Base-by-base conservation (phyloP, 1,140 invertebrate species). In the Formica exsecta region DNA sequence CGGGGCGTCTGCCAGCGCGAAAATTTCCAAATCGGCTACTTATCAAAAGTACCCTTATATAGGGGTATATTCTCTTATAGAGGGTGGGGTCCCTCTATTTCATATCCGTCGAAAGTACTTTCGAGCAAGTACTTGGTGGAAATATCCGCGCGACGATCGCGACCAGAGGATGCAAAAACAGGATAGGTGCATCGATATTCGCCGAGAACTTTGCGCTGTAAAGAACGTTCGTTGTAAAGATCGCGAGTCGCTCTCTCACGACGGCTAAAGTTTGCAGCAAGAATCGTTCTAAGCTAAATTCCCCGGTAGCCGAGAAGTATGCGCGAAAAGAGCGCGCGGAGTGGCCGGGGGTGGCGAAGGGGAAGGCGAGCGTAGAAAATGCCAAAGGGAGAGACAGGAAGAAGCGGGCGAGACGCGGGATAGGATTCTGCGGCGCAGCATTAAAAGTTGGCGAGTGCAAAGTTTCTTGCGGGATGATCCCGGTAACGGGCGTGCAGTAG, bases 401-500 rank as follows among this genome's bases (percentile, higher is more conserved):
- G 79, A 62, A 61, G 54, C 68, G 44, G 25, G 48, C 44, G 66
- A 36, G 22, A 57, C 48, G 64, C 41, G 6, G 81, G 65, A 91
- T 91, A 90, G 92, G 88, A 93, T 94, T 93, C 92, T 92, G 92
- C 83, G 90, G 91, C 90, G 90, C 80, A 83, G 93, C 93, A 93
- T 95, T 94, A 94, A 94, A 94, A 95, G 92, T 94, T 95, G 91
- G 92, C 93, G 92, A 95, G 94, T 94, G 93, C 93, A 94, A 94
- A 94, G 94, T 94, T 95, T 94, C 94, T 90, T 91, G 88, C 83
- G 90, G 93, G 93, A 94, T 94, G 87, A 93, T 93, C 91, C 87
- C 83, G 85, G 92, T 91, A 92, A 92, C 91, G 86, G 91, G 85
- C 91, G 91, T 92, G 91, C 92, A 92, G 91, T 88, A 91, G 91